phyloP scores from a whole-genome alignment of 1,140 invertebrate species.

The Eupristina koningsbergeri region DNA sequence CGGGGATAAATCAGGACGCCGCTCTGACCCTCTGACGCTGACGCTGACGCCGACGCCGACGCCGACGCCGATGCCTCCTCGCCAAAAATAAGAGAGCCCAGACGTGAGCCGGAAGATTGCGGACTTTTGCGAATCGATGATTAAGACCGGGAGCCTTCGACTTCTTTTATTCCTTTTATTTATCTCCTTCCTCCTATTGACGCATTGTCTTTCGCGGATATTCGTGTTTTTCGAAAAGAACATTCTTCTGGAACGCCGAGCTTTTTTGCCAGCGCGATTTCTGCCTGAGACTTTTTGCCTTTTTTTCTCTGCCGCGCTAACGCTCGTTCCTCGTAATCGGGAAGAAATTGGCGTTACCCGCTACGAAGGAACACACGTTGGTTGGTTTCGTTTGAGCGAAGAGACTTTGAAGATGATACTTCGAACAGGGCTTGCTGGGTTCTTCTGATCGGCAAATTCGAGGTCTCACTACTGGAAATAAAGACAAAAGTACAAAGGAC shows the following conservation, averaged over 20 bases:
- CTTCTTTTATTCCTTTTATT: neutral
- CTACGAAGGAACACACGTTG: neutral
- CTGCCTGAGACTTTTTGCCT: neutral
- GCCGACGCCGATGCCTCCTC: neutral
- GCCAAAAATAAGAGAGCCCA: neutral
- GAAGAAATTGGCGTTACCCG: neutral
- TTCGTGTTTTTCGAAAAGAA: neutral
- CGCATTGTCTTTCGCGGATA: neutral
- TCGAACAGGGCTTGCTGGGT: too few species aligned
- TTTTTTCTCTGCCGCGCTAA: neutral
- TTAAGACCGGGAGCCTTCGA: constrained; percentile 11
- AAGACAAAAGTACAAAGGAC: neutral
- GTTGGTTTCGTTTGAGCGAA: too few species aligned
- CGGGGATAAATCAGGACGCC: neutral
- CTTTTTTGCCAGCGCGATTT: neutral
- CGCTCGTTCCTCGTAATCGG: neutral
- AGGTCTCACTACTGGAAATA: neutral
- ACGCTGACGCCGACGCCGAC: neutral
- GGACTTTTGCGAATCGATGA: constrained; percentile 21
- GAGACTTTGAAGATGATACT: too few species aligned
- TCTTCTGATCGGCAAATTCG: too few species aligned
- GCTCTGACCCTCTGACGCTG: too few species aligned
- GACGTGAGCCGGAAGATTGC: constrained; percentile 6
- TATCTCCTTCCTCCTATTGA: neutral
- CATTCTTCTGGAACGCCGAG: neutral